Conservation (phyloP, 1,140 invertebrate genomes). For the Ridgeia piscesae region DNA sequence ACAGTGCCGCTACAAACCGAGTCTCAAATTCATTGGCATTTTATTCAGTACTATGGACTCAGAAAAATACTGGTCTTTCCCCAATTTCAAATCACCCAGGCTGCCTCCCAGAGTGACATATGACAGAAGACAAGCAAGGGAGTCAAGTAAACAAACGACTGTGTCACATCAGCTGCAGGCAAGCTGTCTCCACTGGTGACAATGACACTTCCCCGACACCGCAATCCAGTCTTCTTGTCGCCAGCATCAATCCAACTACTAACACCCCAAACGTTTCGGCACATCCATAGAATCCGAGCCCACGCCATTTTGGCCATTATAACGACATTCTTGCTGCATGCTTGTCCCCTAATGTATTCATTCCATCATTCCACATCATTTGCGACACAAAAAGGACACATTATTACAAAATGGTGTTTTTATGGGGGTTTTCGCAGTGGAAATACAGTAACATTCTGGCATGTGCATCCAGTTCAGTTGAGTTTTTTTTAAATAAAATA, state of each 20-base stretch:
- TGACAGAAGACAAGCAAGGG: not conserved
- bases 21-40: not conserved
- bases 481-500: too few relatives aligned
- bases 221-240: not conserved
- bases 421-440: too few relatives aligned
- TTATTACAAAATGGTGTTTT: too few relatives aligned
- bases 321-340: too few relatives aligned
- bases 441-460: too few relatives aligned
- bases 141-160: not conserved
- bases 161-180: not conserved
- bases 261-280: too few relatives aligned
- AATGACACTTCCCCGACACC: not conserved
- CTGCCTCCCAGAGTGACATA: not conserved
- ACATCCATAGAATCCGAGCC: too few relatives aligned
- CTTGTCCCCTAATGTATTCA: too few relatives aligned
- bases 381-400: too few relatives aligned
- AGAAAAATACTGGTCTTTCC: not conserved
- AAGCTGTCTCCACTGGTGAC: not conserved
- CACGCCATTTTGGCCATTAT: too few relatives aligned
- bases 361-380: too few relatives aligned
- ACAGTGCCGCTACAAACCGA: not conserved
- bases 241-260: not conserved
- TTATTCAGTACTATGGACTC: not conserved
- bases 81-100: not conserved
- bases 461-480: too few relatives aligned